These are phyloP conservation scores for Aspidiotus rigidus DNA, from an alignment of 2,888 invertebrate genomes.

Conservation along the genomic window DNA sequence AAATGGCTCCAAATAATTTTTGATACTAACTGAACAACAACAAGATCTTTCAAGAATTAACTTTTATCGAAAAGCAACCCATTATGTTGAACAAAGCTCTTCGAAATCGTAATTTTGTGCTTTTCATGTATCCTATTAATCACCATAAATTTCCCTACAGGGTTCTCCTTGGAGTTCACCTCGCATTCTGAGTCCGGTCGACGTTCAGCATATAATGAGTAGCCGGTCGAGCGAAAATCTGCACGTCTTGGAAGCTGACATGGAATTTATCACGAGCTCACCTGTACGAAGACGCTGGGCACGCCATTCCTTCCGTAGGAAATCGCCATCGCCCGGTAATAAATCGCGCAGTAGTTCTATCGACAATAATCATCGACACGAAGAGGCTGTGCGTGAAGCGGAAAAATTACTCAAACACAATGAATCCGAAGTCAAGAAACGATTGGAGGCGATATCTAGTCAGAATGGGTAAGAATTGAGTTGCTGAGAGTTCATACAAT, in stretches of 20 bases:
- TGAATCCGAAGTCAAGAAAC: conserved; percentile 20
- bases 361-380: conserved; percentile 9
- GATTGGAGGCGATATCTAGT: conserved; percentile 22
- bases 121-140: no score
- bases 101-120: no score
- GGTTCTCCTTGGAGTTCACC: conserved; percentile 48
- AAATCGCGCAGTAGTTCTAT: conserved; percentile 20
- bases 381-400: conserved; percentile 27
- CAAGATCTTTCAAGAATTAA: no score
- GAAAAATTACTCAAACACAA: conserved; percentile 25
- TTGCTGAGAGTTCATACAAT: background rate
- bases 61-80: no score
- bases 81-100: no score
- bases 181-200: conserved; percentile 45
- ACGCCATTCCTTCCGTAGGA: conserved; percentile 41
- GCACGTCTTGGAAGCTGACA: conserved; percentile 39
- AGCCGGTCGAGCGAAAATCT: conserved; percentile 46
- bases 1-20: no score
- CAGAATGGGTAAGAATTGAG: conserved; percentile 13
- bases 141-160: conserved; percentile 38
- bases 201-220: conserved; percentile 44
- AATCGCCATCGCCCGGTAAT: conserved; percentile 34
- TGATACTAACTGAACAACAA: no score
- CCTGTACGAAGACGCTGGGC: conserved; percentile 43
- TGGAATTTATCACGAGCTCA: conserved; percentile 41